phyloP scores from a whole-genome alignment of 2,888 invertebrate species.

The Ephialtes manifestator region DNA sequence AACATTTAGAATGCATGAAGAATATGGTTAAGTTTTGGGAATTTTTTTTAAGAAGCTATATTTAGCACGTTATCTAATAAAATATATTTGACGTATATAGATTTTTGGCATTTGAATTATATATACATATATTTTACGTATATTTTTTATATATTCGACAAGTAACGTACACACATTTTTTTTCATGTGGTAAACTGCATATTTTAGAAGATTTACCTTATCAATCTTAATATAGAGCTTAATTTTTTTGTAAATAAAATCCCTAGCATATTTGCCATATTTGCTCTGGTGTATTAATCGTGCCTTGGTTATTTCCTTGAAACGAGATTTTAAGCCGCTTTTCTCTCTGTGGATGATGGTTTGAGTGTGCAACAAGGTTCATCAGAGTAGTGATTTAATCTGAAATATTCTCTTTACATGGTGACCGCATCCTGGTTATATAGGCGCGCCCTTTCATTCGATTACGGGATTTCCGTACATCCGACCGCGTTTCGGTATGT shows the following conservation, averaged over 20 bases:
- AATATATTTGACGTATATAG: too few species aligned
- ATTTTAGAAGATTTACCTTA: not conserved
- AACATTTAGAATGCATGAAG: too few species aligned
- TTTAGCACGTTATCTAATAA: not conserved
- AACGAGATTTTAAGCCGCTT: not conserved
- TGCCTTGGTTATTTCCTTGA: not conserved
- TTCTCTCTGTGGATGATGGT: not conserved
- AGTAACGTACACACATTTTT: too few species aligned
- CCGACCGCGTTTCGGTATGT: constrained; percentile 21
- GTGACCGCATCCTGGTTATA: constrained; percentile 4
- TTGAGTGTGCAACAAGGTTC: not conserved
- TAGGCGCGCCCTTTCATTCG: constrained; percentile 35
- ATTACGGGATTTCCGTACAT: constrained; percentile 33
- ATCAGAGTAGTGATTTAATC: constrained; percentile 9
- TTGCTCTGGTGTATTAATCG: not conserved
- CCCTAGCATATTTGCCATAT: not conserved
- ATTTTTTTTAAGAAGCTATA: not conserved
- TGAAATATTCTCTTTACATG: constrained; percentile 30
- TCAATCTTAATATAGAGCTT: not conserved
- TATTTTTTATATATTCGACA: too few species aligned
- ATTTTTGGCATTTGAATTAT: too few species aligned
- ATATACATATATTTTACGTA: too few species aligned
- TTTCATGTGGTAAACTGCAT: not conserved
- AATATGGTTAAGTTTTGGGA: too few species aligned
- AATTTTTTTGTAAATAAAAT: not conserved